phyloP scores from a whole-genome alignment of 2,888 invertebrate species.

The Chrysopilus asiliformis region DNA sequence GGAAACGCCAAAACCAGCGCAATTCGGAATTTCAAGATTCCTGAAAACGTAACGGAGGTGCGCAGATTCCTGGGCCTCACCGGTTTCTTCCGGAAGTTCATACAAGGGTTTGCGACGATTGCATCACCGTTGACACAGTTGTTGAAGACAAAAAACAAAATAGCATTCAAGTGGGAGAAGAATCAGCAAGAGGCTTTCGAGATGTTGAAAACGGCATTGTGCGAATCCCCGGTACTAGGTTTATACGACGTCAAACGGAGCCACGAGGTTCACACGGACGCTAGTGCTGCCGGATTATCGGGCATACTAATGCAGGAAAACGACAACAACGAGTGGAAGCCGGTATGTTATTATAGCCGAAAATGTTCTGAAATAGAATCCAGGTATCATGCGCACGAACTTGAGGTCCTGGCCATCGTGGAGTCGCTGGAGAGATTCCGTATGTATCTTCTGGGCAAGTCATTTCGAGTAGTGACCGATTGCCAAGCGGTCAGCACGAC shows the following conservation, averaged over 20 bases:
- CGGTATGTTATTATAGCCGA: constrained; percentile 24
- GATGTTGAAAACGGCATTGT: constrained; percentile 18
- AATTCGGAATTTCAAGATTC: constrained; percentile 16
- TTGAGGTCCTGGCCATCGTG: no score
- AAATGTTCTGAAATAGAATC: constrained; percentile 20
- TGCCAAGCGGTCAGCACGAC: no score
- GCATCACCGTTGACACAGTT: constrained; percentile 18
- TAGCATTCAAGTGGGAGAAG: constrained; percentile 11
- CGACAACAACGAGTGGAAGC: constrained; percentile 12
- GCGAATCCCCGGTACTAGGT: constrained; percentile 19
- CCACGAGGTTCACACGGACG: constrained; percentile 26
- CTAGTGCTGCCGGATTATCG: constrained; percentile 21
- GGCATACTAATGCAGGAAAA: constrained; percentile 24
- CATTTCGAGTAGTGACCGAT: no score
- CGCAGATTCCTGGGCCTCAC: constrained; percentile 22
- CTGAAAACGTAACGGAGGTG: constrained; percentile 18
- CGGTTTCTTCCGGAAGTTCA: constrained; percentile 22
- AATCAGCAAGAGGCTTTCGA: constrained; percentile 20
- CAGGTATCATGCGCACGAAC: no score
- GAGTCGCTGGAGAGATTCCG: no score
- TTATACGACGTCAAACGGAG: constrained; percentile 17
- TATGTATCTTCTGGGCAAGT: no score
- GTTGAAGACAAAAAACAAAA: constrained; percentile 11
- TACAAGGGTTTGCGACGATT: constrained; percentile 16
- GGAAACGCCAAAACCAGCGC: constrained; percentile 18